Conservation (phyloP, 2,113 vertebrate genomes). For the Crotalus horridus region DNA sequence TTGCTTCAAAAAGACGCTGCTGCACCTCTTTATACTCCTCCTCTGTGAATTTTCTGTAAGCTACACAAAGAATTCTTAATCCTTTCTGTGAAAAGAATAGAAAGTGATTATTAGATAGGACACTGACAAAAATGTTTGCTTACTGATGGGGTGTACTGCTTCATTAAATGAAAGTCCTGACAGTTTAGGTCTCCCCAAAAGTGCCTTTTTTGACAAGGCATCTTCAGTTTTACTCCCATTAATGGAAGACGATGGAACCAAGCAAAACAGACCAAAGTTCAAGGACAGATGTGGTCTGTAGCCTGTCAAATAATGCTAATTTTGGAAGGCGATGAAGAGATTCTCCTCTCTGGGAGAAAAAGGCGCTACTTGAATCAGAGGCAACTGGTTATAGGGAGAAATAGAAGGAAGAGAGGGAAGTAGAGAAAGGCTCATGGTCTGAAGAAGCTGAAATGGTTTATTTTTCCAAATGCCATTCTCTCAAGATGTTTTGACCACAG, state of each 20-base stretch:
- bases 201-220: background rate
- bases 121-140: background rate
- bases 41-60: constrained; percentile 83
- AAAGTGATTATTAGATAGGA: background rate
- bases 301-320: background rate
- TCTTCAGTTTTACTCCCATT: background rate
- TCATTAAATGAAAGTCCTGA: background rate
- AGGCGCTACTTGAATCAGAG: background rate
- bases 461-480: background rate
- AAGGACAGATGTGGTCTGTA: too few species aligned
- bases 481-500: background rate
- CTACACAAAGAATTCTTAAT: constrained; percentile 89
- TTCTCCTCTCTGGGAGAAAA: background rate
- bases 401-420: background rate
- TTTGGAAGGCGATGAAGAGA: background rate
- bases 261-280: background rate
- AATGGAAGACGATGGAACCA: background rate
- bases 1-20: constrained; percentile 79
- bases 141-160: background rate
- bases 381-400: background rate
- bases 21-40: constrained; percentile 86
- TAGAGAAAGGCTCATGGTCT: too few species aligned
- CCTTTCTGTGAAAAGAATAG: constrained; percentile 79
- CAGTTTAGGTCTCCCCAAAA: background rate
- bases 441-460: background rate